phyloP scores from a whole-genome alignment of 2,113 vertebrate genomes.

The Ailurus styani region DNA sequence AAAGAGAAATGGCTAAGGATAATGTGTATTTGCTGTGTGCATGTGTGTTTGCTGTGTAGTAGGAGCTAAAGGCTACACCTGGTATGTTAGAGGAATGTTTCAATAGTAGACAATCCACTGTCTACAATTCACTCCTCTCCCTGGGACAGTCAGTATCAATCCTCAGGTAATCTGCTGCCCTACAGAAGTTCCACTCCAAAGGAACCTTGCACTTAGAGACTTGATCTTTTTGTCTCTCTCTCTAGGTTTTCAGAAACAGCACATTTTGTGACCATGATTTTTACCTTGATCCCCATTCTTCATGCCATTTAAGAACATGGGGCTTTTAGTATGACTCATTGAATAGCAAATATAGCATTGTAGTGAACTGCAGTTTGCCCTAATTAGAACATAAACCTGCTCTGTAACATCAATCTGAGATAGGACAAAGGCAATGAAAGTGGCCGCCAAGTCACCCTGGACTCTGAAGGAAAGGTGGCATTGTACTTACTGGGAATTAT shows the following conservation, averaged over 20 bases:
- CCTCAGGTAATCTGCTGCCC: neutral
- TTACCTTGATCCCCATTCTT: neutral
- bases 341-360: conserved; percentile 23
- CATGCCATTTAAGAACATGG: neutral
- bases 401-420: neutral
- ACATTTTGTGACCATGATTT: neutral
- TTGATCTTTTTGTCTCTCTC: neutral
- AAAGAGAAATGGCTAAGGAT: neutral
- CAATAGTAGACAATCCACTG: neutral
- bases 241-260: conserved; percentile 1
- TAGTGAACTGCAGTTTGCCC: neutral
- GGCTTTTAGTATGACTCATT: neutral
- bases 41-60: neutral
- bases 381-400: neutral
- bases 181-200: neutral
- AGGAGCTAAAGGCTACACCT: neutral
- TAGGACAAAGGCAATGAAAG: neutral
- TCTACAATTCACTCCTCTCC: neutral
- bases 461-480: neutral
- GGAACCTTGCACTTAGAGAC: neutral
- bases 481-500: neutral
- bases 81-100: neutral
- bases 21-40: neutral
- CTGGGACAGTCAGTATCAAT: neutral
- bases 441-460: neutral